Conservation (phyloP, 2,888 invertebrate genomes). For the Dasysyrphus albostriatus region DNA sequence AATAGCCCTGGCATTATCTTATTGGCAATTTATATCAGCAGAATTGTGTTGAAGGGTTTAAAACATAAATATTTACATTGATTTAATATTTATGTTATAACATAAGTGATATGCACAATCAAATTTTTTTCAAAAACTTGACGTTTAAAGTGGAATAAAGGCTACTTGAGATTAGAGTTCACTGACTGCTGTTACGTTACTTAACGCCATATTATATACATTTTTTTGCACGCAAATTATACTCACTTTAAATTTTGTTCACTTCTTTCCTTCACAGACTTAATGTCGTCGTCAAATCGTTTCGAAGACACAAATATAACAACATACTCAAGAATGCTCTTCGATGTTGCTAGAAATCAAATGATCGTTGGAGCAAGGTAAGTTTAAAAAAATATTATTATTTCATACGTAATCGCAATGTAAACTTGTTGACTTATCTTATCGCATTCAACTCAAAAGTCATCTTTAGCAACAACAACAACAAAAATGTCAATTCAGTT, state of each 20-base stretch:
- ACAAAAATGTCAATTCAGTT: constrained; percentile 37
- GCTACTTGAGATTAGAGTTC: not conserved
- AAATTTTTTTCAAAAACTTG: too few relatives aligned
- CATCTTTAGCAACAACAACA: constrained; percentile 11
- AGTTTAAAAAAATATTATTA: constrained; percentile 80
- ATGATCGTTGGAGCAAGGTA: constrained; percentile 95
- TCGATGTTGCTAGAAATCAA: constrained; percentile 94
- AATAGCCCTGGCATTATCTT: too few relatives aligned
- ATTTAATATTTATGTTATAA: too few relatives aligned
- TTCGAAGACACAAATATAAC: constrained; percentile 90
- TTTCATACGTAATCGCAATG: constrained; percentile 37
- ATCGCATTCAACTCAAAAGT: constrained; percentile 26
- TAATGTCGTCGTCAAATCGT: constrained; percentile 87
- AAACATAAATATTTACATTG: too few relatives aligned
- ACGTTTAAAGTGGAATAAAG: too few relatives aligned
- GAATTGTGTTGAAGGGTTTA: too few relatives aligned
- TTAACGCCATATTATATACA: not conserved
- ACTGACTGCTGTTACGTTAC: not conserved
- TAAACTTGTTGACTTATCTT: constrained; percentile 57
- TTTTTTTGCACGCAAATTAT: constrained; percentile 17
- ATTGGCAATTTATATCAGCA: too few relatives aligned
- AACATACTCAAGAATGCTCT: constrained; percentile 92
- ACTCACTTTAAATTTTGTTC: not conserved
- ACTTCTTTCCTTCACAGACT: constrained; percentile 85
- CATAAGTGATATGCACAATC: too few relatives aligned